These are phyloP conservation scores for Papilio polytes DNA, from an alignment of 1,140 invertebrate genomes.

Conservation along the genomic window DNA sequence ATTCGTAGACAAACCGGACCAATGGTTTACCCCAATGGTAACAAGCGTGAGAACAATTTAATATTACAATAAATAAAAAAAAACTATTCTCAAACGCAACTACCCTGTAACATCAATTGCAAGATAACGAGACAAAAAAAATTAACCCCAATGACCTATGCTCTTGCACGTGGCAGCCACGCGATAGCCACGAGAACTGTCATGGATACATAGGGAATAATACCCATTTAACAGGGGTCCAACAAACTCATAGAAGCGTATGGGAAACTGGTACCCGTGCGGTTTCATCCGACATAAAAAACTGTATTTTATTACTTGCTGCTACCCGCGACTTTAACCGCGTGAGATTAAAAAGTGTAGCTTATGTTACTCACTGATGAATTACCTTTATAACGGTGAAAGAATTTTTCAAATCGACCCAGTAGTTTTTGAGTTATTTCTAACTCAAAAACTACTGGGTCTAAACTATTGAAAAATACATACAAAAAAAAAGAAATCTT, in stretches of 20 bases:
- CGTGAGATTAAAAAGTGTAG: background rate
- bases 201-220: background rate
- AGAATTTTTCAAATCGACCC: too few species aligned
- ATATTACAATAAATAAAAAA: background rate
- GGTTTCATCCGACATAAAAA: too few species aligned
- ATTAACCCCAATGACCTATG: constrained; percentile 5
- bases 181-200: background rate
- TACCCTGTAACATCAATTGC: background rate
- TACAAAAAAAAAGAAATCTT: background rate
- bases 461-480: too few species aligned
- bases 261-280: background rate
- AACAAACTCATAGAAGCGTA: background rate
- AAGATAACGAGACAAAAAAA: constrained; percentile 1
- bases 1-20: too few species aligned
- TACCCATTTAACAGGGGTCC: background rate
- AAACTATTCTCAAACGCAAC: background rate
- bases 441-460: too few species aligned
- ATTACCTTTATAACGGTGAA: too few species aligned
- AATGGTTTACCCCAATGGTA: too few species aligned
- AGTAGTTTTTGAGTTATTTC: too few species aligned
- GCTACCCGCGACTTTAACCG: background rate
- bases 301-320: background rate
- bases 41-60: background rate
- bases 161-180: background rate
- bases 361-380: background rate